Base-by-base conservation (phyloP, 2,888 invertebrate species). In the Lepidocyrtinus sp. region DNA sequence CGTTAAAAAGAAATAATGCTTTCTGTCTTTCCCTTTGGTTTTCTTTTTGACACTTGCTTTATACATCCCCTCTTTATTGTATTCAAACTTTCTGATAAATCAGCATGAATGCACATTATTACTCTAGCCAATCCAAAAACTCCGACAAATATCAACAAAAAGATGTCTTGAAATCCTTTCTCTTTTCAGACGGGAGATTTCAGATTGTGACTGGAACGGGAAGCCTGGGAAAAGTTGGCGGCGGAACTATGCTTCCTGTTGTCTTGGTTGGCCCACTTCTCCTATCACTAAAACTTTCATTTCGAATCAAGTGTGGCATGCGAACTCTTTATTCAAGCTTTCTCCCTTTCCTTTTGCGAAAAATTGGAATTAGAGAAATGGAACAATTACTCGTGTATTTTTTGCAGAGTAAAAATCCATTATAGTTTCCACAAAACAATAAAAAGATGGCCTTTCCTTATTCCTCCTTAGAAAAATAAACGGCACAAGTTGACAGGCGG, bases 261-360 rank as follows among this genome's bases (percentile, higher is more conserved):
- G 59, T 64, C 68, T 68, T 72, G 67, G 61, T 73, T 73, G 73
- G 79, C 79, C 79, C 79, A 79, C 79, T 79, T 79, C 73, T 78
- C n/a, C n/a, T n/a, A 24, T 59, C n/a, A n/a, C n/a, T 65, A 67
- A 62, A 72, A 64, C 70, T 77, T 63, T 55, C 55, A 55, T 55
- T 55, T 55, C 55, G 55, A 55, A n/a, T 55, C n/a, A 55, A 55
- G 55, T 55, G 55, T 55, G 55, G 55, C 55, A 55, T n/a, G 17
- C 55, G 3, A 15, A 3, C 36, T 36, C 55, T 55, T 55, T 55
- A n/a, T n/a, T n/a, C n/a, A 5, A 36, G 5, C 36, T 36, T 36
- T 12, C 36, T 36, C 5, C 36, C 12, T 36, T 36, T 36, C 12
- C 55, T 55, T 7, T 55, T 12, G 55, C 55, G 17, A 55, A 55